These are phyloP conservation scores for Opisthocomus hoazin DNA, from an alignment of 2,113 vertebrate species.

Conservation along the genomic window DNA sequence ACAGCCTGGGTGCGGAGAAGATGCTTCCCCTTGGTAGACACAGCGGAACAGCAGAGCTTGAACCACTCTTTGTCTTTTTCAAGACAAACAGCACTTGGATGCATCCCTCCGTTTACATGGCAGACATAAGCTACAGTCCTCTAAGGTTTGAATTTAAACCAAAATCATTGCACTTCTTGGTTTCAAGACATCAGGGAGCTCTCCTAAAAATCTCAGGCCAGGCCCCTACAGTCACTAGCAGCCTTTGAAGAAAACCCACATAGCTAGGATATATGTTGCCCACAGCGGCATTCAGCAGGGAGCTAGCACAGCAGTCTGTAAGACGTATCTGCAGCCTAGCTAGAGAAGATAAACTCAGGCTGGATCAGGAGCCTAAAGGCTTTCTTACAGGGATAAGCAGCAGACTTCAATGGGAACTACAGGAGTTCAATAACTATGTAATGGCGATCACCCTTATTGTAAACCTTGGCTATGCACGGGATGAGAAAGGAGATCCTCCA, in stretches of 20 bases:
- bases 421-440: neutral
- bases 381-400: neutral
- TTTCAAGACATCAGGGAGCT: neutral
- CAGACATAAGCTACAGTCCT: neutral
- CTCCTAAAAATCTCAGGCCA: neutral
- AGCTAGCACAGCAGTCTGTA: neutral
- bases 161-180: neutral
- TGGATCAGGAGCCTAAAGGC: neutral
- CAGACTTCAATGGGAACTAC: neutral
- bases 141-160: neutral
- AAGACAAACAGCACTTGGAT: neutral
- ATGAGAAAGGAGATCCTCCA: neutral
- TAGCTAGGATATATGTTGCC: neutral
- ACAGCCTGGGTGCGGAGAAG: neutral
- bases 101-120: neutral
- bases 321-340: neutral
- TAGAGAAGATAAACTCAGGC: neutral
- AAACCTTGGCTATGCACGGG: neutral
- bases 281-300: neutral
- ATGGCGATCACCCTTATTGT: neutral
- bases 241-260: neutral
- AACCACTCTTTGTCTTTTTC: neutral
- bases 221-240: neutral
- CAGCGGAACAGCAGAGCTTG: neutral
- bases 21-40: neutral